Conservation (phyloP, 2,888 invertebrate species). For the Gonocerus acuteangulatus region DNA sequence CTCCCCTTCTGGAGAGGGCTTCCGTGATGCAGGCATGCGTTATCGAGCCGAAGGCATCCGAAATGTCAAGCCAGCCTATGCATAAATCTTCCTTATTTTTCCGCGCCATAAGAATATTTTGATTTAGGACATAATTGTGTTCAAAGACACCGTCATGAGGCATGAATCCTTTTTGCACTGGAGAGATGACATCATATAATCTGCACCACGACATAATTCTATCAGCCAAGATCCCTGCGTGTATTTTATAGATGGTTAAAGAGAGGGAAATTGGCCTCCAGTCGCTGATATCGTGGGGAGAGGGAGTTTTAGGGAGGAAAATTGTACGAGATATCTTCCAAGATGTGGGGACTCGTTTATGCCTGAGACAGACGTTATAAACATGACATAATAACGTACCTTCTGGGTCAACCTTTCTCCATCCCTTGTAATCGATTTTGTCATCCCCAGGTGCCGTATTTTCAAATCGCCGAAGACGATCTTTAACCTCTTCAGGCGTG, state of each 20-base stretch:
- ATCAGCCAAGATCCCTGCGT: conserved; percentile 31
- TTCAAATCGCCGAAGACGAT: neutral
- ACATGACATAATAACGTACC: neutral
- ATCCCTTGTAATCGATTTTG: conserved; percentile 2
- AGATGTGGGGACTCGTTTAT: neutral
- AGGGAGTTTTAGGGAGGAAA: conserved; percentile 28
- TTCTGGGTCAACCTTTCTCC: conserved; percentile 5
- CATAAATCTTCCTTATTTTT: neutral
- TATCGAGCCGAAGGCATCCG: conserved; percentile 20
- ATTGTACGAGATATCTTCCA: conserved; percentile 33
- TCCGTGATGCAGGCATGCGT: neutral
- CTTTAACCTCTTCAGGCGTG: conserved; percentile 1
- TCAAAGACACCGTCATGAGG: conserved; percentile 16
- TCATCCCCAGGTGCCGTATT: conserved; percentile 10
- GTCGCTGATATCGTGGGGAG: conserved; percentile 37
- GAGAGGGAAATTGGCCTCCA: conserved; percentile 41
- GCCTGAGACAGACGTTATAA: neutral
- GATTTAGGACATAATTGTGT: conserved; percentile 25
- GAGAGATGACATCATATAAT: conserved; percentile 11
- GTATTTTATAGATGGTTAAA: conserved; percentile 37
- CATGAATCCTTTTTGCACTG: conserved; percentile 25
- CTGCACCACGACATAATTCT: neutral
- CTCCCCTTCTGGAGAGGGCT: conserved; percentile 2
- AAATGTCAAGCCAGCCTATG: conserved; percentile 25
- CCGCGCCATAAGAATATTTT: neutral